Evolutionary conservation across 2,113 vertebrate genomes (phyloP).

Genomic region (Zosterops lateralis): DNA sequence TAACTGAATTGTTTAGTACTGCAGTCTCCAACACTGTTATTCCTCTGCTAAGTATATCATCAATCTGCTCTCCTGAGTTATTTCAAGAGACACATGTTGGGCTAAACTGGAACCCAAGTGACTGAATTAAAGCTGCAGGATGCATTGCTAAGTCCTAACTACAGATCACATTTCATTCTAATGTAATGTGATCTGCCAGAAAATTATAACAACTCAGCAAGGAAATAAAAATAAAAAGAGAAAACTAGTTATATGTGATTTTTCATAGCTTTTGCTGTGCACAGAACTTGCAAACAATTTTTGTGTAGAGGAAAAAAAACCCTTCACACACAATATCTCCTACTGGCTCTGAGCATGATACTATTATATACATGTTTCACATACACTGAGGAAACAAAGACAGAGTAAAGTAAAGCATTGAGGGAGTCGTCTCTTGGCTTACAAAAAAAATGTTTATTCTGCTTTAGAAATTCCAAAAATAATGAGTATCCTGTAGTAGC

Average conservation of each 20-base stretch:
- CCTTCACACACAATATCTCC: neutral
- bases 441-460: neutral
- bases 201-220: constrained; percentile 6
- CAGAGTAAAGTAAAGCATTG: neutral
- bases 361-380: neutral
- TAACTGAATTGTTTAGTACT: constrained; percentile 31
- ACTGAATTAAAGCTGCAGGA: constrained; percentile 1
- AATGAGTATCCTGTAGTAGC: neutral
- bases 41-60: constrained; percentile 33
- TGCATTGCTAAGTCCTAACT: constrained; percentile 27
- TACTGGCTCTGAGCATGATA: neutral
- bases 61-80: constrained; percentile 42
- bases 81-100: constrained; percentile 31
- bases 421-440: neutral
- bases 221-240: constrained; percentile 33
- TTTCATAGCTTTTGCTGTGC: neutral
- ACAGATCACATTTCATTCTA: constrained; percentile 40
- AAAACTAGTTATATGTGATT: neutral
- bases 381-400: neutral
- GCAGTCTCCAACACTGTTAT: neutral
- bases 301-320: neutral
- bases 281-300: neutral
- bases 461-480: neutral
- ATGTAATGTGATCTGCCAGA: constrained; percentile 15
- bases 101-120: neutral